Evolutionary conservation across 2,888 invertebrate species (phyloP), one percentile per base, ranked within the genome.

Genomic region (Rhingia rostrata): DNA sequence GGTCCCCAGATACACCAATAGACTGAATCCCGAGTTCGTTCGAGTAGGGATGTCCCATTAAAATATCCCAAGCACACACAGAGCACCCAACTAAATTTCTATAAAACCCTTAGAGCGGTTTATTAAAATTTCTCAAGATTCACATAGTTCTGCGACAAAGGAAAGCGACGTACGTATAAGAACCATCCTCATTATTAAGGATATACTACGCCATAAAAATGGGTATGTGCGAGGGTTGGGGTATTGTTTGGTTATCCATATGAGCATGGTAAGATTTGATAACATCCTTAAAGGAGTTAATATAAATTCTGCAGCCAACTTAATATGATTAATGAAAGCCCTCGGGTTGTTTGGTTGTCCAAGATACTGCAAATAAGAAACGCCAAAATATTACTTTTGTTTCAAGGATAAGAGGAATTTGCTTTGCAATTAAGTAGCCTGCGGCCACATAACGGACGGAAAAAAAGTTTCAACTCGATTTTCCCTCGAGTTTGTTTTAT

Each of bases 271-370:
- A 78, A 67, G 74, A 80, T 70, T 75, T 70, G 58, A 84, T 79
- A 75, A 75, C 53, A 66, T 61, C 80, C 79, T 80, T 70, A 60
- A 66, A 84, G 80, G 66, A 84, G 70, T 80, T 84, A 80, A 84
- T 84, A 84, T 80, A 84, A 69, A 84, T 84, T 84, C 74, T 58
- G 41, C 58, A 56, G 53, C 12, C 54, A 64, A 70, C 84, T 70
- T 84, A 84, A 84, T 75, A 75, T 84, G 84, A 84, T 84, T 84
- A 84, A 84, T 84, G 74, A 74, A 74, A 66, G 54, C 66, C 84
- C 80, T 32, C 37, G 43, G 80, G 80, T 35, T 53, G 53, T 41
- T n/a, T 43, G 54, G 53, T 41, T 30, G 53, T 7, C 66, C 10
- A n/a, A 30, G 43, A 47, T 22, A 22, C 7, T 7, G 10, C 49